Evolutionary conservation across 2,888 invertebrate genomes (phyloP).

Genomic region (Fissipunctia ypsillon): DNA sequence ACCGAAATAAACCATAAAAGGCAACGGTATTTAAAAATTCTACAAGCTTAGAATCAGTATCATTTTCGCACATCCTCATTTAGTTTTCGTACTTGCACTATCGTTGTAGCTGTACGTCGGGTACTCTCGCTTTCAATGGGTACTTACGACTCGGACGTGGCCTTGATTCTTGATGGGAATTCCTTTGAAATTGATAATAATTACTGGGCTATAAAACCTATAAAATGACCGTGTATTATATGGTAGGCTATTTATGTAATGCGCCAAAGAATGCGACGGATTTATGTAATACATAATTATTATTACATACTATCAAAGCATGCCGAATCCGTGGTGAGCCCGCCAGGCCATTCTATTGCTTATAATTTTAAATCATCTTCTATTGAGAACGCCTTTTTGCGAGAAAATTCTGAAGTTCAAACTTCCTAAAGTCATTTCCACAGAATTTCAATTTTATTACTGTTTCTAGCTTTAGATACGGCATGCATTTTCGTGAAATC

Average conservation of each 20-base stretch:
- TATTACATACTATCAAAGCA: not conserved
- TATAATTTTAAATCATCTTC: not conserved
- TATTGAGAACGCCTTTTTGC: not conserved
- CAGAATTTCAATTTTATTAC: not conserved
- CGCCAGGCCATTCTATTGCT: not conserved
- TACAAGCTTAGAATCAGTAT: too few species aligned
- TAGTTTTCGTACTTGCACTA: constrained; percentile 11
- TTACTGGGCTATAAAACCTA: constrained; percentile 47
- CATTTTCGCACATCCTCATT: too few species aligned
- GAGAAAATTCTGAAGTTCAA: not conserved
- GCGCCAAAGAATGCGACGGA: not conserved
- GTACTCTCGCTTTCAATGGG: constrained; percentile 23
- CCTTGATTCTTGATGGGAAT: constrained; percentile 52
- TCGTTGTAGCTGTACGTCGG: too few species aligned
- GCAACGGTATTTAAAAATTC: too few species aligned
- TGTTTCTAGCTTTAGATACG: too few species aligned
- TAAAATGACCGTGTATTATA: constrained; percentile 32
- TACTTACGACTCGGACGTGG: constrained; percentile 2
- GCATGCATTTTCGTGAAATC: not conserved
- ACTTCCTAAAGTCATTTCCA: not conserved
- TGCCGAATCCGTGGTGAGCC: not conserved
- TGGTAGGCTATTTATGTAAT: constrained; percentile 34
- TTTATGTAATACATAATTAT: constrained; percentile 28
- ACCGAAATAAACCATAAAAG: too few species aligned
- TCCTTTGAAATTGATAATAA: constrained; percentile 40